Percentiles rank a stretch among this genome's conserved stretches.
Evolutionary conservation across 2,797 vertebrate species (phyloP).

Genomic region (Australoheros facetus): DNA sequence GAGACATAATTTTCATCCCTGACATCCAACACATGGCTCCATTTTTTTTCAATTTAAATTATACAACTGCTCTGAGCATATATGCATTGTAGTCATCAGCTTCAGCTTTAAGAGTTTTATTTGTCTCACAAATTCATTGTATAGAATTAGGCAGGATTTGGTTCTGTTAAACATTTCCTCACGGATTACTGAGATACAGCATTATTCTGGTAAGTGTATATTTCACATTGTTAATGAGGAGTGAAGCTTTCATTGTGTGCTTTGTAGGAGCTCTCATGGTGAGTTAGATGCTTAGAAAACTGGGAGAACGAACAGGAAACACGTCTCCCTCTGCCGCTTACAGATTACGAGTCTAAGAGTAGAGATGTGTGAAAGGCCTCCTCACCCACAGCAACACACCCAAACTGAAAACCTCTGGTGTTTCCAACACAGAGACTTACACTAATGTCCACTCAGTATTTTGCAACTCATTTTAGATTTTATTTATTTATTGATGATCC

Average conservation of each 20-base stretch:
- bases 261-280: background rate
- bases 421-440: accelerated
- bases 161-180: constrained; percentile 1
- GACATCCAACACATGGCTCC: constrained; percentile 10
- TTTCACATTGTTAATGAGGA: background rate
- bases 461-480: background rate
- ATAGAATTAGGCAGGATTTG: background rate
- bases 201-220: background rate
- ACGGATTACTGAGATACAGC: background rate
- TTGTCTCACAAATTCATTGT: background rate
- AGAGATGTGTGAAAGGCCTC: background rate
- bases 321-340: background rate
- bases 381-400: background rate
- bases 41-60: constrained; percentile 23
- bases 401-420: background rate
- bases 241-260: too few relatives aligned
- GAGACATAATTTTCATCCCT: constrained; percentile 2
- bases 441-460: background rate
- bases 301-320: background rate
- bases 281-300: background rate
- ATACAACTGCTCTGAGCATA: background rate
- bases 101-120: background rate
- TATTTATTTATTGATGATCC: background rate
- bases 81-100: constrained; percentile 15
- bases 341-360: background rate